Percentiles rank a stretch among this genome's conserved stretches.
These are phyloP conservation scores for Corvus hawaiiensis DNA, from an alignment of 2,113 vertebrate species.

Conservation along the genomic window DNA sequence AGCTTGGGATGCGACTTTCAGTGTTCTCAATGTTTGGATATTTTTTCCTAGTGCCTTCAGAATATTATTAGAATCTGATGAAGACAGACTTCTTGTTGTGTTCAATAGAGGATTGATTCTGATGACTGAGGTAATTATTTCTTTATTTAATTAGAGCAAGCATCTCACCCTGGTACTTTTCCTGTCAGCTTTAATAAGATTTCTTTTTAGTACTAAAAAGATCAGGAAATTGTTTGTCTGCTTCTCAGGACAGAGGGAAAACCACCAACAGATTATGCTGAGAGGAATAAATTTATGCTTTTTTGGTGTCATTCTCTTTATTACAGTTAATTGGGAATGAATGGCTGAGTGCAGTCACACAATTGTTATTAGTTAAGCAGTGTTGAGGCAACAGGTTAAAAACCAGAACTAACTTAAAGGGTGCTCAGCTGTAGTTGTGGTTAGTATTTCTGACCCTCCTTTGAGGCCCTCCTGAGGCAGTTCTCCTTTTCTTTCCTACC, in stretches of 20 bases:
- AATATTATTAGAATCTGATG: conserved; percentile 96
- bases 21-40: not conserved
- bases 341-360: not conserved
- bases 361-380: not conserved
- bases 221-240: not conserved
- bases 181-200: not conserved
- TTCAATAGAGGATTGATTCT: conserved; percentile 97
- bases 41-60: conserved; percentile 91
- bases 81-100: conserved; percentile 95
- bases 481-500: not conserved
- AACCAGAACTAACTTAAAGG: not conserved
- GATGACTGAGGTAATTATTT: conserved; percentile 91
- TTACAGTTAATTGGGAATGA: not conserved
- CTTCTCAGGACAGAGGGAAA: not conserved
- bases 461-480: not conserved
- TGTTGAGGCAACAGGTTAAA: not conserved
- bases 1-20: not conserved
- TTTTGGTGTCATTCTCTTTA: not conserved
- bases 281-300: not conserved
- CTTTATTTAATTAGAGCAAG: not conserved
- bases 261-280: not conserved
- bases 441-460: not conserved
- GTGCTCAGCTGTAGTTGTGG: not conserved
- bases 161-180: not conserved
- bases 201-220: not conserved